phyloP scores from a whole-genome alignment of 2,888 invertebrate species.

The Seira ritae region DNA sequence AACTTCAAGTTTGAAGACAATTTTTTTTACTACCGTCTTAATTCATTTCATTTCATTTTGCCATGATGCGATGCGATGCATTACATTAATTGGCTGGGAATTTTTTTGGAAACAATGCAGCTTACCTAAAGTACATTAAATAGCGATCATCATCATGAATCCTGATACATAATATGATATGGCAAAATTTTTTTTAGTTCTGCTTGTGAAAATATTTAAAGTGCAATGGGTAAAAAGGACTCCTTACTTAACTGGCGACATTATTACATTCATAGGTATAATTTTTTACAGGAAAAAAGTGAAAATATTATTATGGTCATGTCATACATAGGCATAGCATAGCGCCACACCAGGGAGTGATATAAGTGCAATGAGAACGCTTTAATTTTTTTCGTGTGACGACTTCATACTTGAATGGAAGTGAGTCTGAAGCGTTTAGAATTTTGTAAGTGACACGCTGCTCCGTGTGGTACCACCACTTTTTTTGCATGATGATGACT shows the following conservation, averaged over 20 bases:
- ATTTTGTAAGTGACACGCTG: slow-evolving; percentile 36
- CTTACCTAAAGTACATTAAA: not conserved
- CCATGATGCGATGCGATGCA: too few relatives aligned
- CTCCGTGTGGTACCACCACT: slow-evolving; percentile 37
- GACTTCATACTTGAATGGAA: not conserved
- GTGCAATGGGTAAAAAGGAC: too few relatives aligned
- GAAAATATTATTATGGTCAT: too few relatives aligned
- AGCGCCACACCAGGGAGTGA: slow-evolving; percentile 12
- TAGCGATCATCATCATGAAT: not conserved
- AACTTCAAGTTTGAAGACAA: too few relatives aligned
- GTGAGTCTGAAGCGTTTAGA: slow-evolving; percentile 11
- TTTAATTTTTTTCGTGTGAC: not conserved
- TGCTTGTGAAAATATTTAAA: too few relatives aligned
- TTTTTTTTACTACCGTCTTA: too few relatives aligned
- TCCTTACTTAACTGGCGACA: not conserved
- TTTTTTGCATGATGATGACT: slow-evolving; percentile 10
- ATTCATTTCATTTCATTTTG: too few relatives aligned
- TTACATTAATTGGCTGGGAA: slow-evolving; percentile 1
- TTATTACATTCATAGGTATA: not conserved
- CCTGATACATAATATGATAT: not conserved
- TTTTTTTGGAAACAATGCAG: not conserved
- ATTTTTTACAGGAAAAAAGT: not conserved
- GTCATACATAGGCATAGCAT: too few relatives aligned
- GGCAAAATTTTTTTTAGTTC: too few relatives aligned
- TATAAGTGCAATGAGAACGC: not conserved